Base-by-base conservation (phyloP, 2,797 vertebrate species). In the Tolypeutes matacus region DNA sequence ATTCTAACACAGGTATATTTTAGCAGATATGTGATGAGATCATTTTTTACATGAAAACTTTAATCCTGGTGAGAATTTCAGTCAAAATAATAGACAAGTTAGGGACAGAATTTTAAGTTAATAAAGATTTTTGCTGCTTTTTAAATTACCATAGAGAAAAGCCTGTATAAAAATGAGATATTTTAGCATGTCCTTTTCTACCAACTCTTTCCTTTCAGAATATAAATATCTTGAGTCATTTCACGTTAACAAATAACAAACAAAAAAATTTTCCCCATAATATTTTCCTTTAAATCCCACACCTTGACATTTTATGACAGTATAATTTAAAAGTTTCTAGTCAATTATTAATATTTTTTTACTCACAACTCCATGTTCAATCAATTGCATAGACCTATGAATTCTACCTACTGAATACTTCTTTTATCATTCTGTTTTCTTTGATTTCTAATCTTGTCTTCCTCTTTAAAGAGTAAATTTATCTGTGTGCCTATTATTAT, bases 1-100 rank as follows among this genome's bases (percentile, higher is more conserved):
- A 62, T 29, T 56, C n/a, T 77, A 62, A 58, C 8, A 27, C 1
- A 78, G 7, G 18, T 56, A 29, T 83, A 49, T 76, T 91, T 91
- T 65, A 85, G 5, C 12, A 85, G 1, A 62, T 60, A 23, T 78
- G 9, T 84, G 36, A n/a, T n/a, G 25, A 13, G 80, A 85, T 0
- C 73, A 81, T 58, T 73, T 88, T 58, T 72, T 95, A 34, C 25
- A 80, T 60, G 36, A 87, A 91, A 46, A 36, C 10, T 0, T 51
- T 13, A 86, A 62, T 17, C 17, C 58, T 86, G 18, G 20, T 89
- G 62, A 86, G 12, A 60, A 91, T 82, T 92, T 92, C 42, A 85
- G 29, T 70, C 3, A 92, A 92, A 96, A 78, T 76, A 78, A 94
- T 62, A 69, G 21, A 25, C 17, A 62, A 83, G 20, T 39, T 3